Conservation (phyloP, 2,888 invertebrate genomes). For the Nomada fabriciana region DNA sequence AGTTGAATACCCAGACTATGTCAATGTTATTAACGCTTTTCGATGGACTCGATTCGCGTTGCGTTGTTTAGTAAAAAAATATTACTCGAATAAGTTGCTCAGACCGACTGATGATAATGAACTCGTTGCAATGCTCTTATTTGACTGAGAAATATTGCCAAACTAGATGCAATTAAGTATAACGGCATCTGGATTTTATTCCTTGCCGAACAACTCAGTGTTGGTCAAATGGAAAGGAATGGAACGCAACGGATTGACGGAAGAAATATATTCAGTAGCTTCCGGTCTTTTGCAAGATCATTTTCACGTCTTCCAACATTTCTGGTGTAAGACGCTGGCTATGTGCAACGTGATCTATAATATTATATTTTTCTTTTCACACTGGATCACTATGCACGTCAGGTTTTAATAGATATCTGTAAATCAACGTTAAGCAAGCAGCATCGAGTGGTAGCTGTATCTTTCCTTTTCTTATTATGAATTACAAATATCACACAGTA, state of each 20-base stretch:
- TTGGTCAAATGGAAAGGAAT: background rate
- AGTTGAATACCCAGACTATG: background rate
- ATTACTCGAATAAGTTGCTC: background rate
- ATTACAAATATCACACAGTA: no score
- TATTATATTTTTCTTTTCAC: background rate
- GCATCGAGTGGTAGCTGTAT: background rate
- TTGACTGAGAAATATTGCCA: background rate
- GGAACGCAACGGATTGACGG: background rate
- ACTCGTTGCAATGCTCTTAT: background rate
- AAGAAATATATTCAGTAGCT: background rate
- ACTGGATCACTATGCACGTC: background rate
- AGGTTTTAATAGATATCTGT: background rate
- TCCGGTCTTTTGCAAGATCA: background rate
- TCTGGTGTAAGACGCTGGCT: background rate
- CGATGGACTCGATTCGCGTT: constrained; percentile 32
- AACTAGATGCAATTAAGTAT: background rate
- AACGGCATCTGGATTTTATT: background rate
- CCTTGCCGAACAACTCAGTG: background rate
- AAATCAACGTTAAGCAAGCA: background rate
- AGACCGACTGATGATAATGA: constrained; percentile 43
- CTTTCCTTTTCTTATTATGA: background rate
- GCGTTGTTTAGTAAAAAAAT: background rate
- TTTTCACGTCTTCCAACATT: constrained; percentile 14
- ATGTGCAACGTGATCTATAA: background rate
- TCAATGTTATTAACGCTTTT: constrained; percentile 20